These are phyloP conservation scores for Actinemys pallida DNA, from an alignment of 2,113 vertebrate genomes.

Conservation along the genomic window DNA sequence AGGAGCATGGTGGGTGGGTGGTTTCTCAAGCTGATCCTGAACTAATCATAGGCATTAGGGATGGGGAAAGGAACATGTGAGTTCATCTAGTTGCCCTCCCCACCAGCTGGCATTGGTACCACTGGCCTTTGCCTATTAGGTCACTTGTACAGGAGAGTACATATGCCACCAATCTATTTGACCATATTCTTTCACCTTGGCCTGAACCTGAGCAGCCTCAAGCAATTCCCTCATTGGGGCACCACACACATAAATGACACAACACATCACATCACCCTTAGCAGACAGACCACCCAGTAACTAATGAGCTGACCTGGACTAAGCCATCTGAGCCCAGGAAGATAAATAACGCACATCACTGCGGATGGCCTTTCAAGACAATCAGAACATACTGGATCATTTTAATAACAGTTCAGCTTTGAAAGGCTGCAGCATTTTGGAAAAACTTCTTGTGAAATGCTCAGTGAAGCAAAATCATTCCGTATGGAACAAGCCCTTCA, in stretches of 20 bases:
- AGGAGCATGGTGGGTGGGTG: not conserved
- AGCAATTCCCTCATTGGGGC: not conserved
- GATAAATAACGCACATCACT: not conserved
- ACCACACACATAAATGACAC: not conserved
- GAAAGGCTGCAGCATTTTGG: not conserved
- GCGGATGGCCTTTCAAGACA: not conserved
- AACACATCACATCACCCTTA: not conserved
- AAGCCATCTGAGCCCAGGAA: not conserved
- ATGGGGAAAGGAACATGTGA: not conserved
- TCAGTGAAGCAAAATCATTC: not conserved
- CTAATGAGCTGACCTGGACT: not conserved
- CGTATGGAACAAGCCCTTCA: not conserved
- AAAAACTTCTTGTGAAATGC: not conserved
- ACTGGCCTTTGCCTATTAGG: not conserved
- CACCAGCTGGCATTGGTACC: too few relatives aligned
- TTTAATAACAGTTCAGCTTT: not conserved
- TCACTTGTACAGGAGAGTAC: not conserved
- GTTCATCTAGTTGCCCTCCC: not conserved
- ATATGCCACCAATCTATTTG: not conserved
- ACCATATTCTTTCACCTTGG: not conserved
- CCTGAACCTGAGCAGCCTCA: not conserved
- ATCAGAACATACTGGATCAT: not conserved
- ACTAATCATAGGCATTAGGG: not conserved
- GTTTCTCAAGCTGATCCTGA: not conserved
- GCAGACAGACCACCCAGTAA: not conserved